Conservation (phyloP, 1,140 invertebrate species). For the Drosophila oshimai region DNA sequence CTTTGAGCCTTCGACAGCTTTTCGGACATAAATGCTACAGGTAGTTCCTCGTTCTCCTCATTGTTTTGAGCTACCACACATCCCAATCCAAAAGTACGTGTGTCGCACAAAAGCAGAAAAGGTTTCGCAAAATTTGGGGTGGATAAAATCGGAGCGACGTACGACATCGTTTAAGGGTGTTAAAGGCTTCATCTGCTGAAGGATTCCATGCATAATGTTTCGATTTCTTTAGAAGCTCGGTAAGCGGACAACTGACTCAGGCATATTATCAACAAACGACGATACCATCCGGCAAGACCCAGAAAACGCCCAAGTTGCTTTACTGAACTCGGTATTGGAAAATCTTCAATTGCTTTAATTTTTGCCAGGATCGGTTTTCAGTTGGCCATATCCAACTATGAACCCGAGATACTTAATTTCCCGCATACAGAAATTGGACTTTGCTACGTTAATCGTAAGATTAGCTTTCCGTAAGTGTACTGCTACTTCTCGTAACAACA, state of each 20-base stretch:
- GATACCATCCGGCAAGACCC: constrained; percentile 82
- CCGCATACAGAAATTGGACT: constrained; percentile 13
- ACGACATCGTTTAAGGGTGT: background rate
- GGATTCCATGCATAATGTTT: constrained; percentile 4
- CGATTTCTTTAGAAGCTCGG: constrained; percentile 16
- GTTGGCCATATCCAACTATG: constrained; percentile 13
- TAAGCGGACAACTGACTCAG: background rate
- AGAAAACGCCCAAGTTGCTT: constrained; percentile 82
- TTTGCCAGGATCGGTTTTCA: constrained; percentile 37
- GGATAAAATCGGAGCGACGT: background rate
- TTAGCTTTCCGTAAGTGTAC: background rate
- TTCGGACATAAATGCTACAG: background rate
- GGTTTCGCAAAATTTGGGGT: constrained; percentile 22
- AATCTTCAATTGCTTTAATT: constrained; percentile 36
- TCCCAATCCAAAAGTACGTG: constrained; percentile 12
- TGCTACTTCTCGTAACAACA: constrained; percentile 46
- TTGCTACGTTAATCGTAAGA: background rate
- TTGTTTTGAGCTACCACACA: constrained; percentile 19
- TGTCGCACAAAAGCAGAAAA: constrained; percentile 41
- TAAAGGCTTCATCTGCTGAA: background rate
- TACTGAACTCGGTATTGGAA: constrained; percentile 9
- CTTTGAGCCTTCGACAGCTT: constrained; percentile 1
- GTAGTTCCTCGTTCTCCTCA: background rate
- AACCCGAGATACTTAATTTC: constrained; percentile 47
- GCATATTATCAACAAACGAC: constrained; percentile 73